A percentile compares a stretch with the other conserved stretches of the same genome.
Conservation (phyloP, 2,888 invertebrate species). For the Agriopis leucophaearia region DNA sequence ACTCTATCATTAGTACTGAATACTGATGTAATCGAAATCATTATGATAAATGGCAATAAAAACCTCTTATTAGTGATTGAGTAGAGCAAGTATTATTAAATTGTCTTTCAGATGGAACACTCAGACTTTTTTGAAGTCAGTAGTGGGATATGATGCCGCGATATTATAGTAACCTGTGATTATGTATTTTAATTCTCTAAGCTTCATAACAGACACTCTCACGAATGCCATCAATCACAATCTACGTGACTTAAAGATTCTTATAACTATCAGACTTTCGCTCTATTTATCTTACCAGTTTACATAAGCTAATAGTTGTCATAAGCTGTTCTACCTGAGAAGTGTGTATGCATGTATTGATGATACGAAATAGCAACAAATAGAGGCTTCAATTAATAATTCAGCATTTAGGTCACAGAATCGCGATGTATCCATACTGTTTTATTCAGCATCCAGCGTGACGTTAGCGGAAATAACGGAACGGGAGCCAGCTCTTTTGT, state of each 20-base stretch:
- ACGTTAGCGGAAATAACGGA: slow-evolving; percentile 71
- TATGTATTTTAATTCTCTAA: slow-evolving; percentile 7
- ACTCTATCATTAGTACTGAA: not conserved
- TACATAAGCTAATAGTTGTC: slow-evolving; percentile 16
- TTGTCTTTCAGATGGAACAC: not conserved
- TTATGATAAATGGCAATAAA: not conserved
- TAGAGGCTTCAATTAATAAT: slow-evolving; percentile 49
- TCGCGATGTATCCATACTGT: slow-evolving; percentile 51
- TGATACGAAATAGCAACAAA: not conserved
- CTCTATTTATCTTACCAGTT: slow-evolving; percentile 11
- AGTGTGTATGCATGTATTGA: not conserved
- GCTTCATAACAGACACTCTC: slow-evolving; percentile 10
- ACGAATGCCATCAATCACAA: slow-evolving; percentile 23
- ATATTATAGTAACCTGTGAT: not conserved
- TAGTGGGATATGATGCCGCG: not conserved
- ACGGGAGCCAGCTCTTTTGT: slow-evolving; percentile 60
- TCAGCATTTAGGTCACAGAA: slow-evolving; percentile 58
- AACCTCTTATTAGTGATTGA: not conserved
- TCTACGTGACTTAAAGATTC: slow-evolving; percentile 10
- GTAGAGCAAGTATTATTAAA: not conserved
- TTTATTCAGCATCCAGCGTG: slow-evolving; percentile 61
- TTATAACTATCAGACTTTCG: slow-evolving; percentile 22
- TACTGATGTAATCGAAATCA: not conserved
- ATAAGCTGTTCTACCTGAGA: not conserved
- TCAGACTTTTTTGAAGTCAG: not conserved